Evolutionary conservation across 2,797 vertebrate genomes (phyloP), one percentile per base, ranked within the genome.

Genomic region (Tokudaia tokunoshimensis): DNA sequence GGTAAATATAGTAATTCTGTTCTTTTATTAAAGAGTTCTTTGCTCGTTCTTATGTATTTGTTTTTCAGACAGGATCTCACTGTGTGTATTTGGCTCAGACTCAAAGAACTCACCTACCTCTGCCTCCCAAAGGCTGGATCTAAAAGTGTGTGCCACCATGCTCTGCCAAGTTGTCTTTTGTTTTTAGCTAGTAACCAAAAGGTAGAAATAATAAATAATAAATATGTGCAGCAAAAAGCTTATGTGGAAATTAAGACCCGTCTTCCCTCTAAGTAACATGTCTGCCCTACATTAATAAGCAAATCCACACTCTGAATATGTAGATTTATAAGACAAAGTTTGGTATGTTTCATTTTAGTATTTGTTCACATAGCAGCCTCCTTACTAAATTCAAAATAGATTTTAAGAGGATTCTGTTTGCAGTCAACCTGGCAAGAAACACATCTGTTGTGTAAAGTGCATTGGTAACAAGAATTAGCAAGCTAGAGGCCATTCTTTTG

Each of bases 381-480:
- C 78, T 63, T 95, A 76, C 83, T 84, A 78, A 93, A 95, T 95
- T 97, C 95, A 96, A 98, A 96, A 90, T 96, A 91, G 88, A 93
- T 95, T 91, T 95, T 87, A 85, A 97, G 94, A 97, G 88, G 92
- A 94, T 95, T 95, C 89, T 97, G 26, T 96, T 98, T 97, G 91
- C 75, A 95, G 5, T 96, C 89, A 97, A 88, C 92, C 91, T 95
- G 95, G 80, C 83, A 96, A 93, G 87, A 85, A 94, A 75, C 95
- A 87, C 86, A 96, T 96, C 94, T 97, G 86, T 84, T 92, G 75
- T 94, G 59, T 95, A 91, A 94, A 96, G 76, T 87, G 90, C 86
- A 20, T 81, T 86, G 82, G 85, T 97, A 76, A 87, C 75, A 89
- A 92, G 92, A 92, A 86, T 59, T 93, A 91, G n/a, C 83, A 84